These are phyloP conservation scores for Ctenopoma multispine DNA, from an alignment of 2,797 vertebrate species.

Conservation along the genomic window DNA sequence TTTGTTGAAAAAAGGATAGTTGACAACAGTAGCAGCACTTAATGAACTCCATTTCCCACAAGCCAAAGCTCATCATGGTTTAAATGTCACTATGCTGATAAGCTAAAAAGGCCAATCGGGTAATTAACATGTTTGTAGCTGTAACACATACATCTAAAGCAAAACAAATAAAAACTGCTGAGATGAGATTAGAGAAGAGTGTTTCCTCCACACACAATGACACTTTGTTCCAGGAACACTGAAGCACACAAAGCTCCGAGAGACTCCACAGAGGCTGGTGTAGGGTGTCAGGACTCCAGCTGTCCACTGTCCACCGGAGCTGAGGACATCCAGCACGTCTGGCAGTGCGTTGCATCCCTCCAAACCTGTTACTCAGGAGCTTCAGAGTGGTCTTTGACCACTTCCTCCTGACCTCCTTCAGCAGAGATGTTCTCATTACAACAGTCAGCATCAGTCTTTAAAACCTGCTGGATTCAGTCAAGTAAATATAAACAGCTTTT, in stretches of 20 bases:
- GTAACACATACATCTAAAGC: too few species aligned
- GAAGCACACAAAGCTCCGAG: background rate
- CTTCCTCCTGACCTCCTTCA: too few species aligned
- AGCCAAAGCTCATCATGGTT: too few species aligned
- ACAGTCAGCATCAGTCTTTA: constrained; percentile 3
- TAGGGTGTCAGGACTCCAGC: background rate
- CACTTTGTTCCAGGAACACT: background rate
- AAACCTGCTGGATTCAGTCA: background rate
- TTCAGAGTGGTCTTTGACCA: background rate
- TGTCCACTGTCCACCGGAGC: background rate
- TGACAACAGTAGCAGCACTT: background rate
- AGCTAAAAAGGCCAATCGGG: too few species aligned
- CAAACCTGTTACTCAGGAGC: background rate
- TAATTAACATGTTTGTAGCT: too few species aligned
- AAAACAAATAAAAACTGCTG: too few species aligned
- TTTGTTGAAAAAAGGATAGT: background rate
- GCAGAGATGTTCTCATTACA: constrained; percentile 1
- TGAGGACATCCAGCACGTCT: background rate
- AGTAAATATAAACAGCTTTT: background rate
- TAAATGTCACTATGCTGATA: too few species aligned
- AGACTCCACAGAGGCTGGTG: background rate
- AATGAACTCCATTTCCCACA: too few species aligned
- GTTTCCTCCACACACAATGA: too few species aligned
- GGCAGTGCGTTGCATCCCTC: background rate
- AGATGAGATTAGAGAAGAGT: too few species aligned